Base-by-base conservation (phyloP, 2,113 vertebrate species). In the Struthidea cinerea region DNA sequence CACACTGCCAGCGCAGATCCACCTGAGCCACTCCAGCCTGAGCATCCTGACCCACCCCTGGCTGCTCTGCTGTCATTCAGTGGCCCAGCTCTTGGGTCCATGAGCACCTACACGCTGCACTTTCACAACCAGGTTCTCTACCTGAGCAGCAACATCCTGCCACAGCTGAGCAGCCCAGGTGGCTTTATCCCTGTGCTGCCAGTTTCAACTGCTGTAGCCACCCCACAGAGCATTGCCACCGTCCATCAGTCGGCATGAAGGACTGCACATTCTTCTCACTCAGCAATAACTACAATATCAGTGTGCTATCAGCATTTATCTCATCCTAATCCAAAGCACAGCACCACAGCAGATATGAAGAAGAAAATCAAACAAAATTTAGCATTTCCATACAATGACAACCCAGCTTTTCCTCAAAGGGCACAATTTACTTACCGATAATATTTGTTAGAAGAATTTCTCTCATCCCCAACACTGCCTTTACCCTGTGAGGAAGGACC, bases 371-470 rank as follows among this genome's bases (percentile, higher is more conserved):
- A 86, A 46, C 13, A 39, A 26, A 46, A 27, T 26, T 35, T 4
- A 24, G 8, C 22, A 56, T 82, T 84, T 95, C 68, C 37, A 6
- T 12, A 44, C 0, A 12, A 64, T 14, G 63, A 41, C 0, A 2
- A 73, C 46, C 50, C 69, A 71, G 67, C 63, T 84, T 84, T 64
- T 93, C 91, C n/a, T 94, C 44, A 37, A 75, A 65, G 64, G 44
- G 56, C 65, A 93, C n/a, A 77, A 67, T 82, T 86, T 80, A 97
- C 98, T 98, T 95, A 98, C 98, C 98, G 98, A 77, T 97, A 98
- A 95, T 98, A 98, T 97, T 98, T 98, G 97, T 97, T 98, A 97
- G 98, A 96, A 94, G 98, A 89, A 97, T 98, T 98, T 97, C 98
- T 98, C 93, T 98, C 98, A 97, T 98, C 98, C 95, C 97, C 96